Percentiles rank a stretch among this genome's conserved stretches.
phyloP scores from a whole-genome alignment of 53 echinoderm and acorn worm genomes.

The Pentamera pediparva region DNA sequence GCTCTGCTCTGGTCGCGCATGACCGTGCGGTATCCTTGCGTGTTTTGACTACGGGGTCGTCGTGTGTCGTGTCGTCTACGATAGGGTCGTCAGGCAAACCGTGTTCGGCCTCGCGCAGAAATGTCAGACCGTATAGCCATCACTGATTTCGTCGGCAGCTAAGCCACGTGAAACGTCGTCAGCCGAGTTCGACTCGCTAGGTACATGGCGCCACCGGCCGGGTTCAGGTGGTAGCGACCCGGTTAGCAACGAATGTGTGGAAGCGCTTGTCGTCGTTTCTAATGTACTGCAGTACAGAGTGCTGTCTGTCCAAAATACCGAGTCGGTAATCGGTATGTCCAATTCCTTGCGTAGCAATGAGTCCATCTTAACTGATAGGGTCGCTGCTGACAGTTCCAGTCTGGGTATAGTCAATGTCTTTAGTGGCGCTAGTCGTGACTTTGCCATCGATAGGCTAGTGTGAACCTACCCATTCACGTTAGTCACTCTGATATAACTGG shows the following conservation, averaged over 20 bases:
- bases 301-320: background rate
- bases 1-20: too few species aligned
- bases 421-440: slow-evolving; percentile 42
- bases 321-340: slow-evolving; percentile 37
- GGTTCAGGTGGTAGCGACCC: background rate
- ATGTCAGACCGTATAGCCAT: too few species aligned
- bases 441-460: slow-evolving; percentile 37
- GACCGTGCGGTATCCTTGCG: too few species aligned
- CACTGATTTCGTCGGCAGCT: too few species aligned
- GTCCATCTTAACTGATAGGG: slow-evolving; percentile 45
- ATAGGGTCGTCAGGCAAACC: too few species aligned
- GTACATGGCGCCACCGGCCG: background rate
- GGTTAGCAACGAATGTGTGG: background rate
- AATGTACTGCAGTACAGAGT: background rate
- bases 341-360: slow-evolving; percentile 43
- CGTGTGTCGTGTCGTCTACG: too few species aligned
- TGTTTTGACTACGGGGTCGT: too few species aligned
- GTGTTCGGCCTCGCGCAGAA: too few species aligned
- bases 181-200: background rate
- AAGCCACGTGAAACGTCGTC: background rate
- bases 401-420: slow-evolving; percentile 53
- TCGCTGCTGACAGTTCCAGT: slow-evolving; percentile 46
- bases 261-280: background rate
- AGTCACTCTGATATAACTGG: slow-evolving; percentile 16
- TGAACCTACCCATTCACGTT: slow-evolving; percentile 2